Conservation (phyloP, 2,797 vertebrate species). For the Triplophysa bombifrons region DNA sequence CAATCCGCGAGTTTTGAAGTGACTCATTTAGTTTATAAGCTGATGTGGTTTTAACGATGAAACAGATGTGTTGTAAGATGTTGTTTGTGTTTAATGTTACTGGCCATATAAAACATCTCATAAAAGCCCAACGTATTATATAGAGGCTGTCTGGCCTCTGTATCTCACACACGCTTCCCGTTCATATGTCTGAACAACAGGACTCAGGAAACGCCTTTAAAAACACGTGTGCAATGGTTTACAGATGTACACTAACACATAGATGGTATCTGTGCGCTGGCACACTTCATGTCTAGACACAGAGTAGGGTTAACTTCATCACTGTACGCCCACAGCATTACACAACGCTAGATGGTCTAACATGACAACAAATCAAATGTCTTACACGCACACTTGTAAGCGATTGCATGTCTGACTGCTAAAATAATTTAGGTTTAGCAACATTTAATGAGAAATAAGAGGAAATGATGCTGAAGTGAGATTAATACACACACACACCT, state of each 20-base stretch:
- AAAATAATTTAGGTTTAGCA: background rate
- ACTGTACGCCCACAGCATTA: constrained; percentile 44
- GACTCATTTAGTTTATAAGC: background rate
- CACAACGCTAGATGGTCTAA: background rate
- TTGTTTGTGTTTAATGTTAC: background rate
- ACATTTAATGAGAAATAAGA: background rate
- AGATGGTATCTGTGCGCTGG: constrained; percentile 62
- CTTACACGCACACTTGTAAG: no score
- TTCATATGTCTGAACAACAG: background rate
- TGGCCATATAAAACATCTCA: background rate
- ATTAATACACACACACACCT: constrained; percentile 77
- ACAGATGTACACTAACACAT: constrained; percentile 64
- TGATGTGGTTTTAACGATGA: no score
- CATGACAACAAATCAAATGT: background rate
- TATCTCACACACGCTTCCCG: background rate
- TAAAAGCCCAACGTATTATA: background rate
- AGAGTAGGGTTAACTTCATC: background rate
- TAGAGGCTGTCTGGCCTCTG: background rate
- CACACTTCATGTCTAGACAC: constrained; percentile 67
- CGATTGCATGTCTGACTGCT: no score
- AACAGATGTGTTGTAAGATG: background rate
- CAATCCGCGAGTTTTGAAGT: background rate
- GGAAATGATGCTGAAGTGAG: background rate
- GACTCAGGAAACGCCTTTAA: constrained; percentile 63
- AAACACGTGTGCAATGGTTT: constrained; percentile 67